Conservation (phyloP, 2,888 invertebrate genomes). For the Subacronicta megacephala region DNA sequence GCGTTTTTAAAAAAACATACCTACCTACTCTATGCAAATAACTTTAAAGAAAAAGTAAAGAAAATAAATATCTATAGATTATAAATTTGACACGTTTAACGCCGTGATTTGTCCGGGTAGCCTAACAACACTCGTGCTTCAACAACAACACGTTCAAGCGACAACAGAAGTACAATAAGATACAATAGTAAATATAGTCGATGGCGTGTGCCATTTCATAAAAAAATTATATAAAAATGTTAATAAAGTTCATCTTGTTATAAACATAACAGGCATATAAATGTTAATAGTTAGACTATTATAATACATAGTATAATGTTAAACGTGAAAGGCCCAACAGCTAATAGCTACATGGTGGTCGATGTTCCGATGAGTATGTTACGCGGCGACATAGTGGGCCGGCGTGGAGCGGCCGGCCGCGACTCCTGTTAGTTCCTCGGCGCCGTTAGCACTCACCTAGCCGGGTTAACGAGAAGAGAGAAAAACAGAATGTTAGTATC, state of each 20-base stretch:
- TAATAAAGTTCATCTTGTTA: slow-evolving; percentile 89
- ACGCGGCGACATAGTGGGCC: slow-evolving; percentile 80
- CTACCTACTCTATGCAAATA: slow-evolving; percentile 48
- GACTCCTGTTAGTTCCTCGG: slow-evolving; percentile 87
- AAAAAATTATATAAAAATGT: slow-evolving; percentile 77
- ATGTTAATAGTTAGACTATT: slow-evolving; percentile 90
- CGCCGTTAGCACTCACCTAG: slow-evolving; percentile 95
- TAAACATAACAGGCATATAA: slow-evolving; percentile 90
- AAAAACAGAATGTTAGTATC: slow-evolving; percentile 93
- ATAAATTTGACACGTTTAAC: slow-evolving; percentile 71
- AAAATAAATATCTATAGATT: slow-evolving; percentile 41
- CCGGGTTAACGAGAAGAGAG: slow-evolving; percentile 93
- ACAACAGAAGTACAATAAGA: slow-evolving; percentile 84
- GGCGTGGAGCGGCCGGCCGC: slow-evolving; percentile 76
- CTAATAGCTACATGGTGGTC: slow-evolving; percentile 88
- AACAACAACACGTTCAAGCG: slow-evolving; percentile 87
- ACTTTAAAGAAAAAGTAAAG: slow-evolving; percentile 48
- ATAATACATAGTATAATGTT: slow-evolving; percentile 89
- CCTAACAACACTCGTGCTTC: slow-evolving; percentile 86
- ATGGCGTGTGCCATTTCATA: slow-evolving; percentile 88
- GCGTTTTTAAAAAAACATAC: slow-evolving; percentile 47
- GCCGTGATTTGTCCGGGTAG: slow-evolving; percentile 74
- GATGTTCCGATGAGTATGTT: slow-evolving; percentile 88
- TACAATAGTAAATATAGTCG: slow-evolving; percentile 88
- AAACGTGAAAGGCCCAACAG: slow-evolving; percentile 89